Percentiles rank a stretch among this genome's conserved stretches.
phyloP scores from a whole-genome alignment of 2,113 vertebrate species.

The Amblyornis subalaris region DNA sequence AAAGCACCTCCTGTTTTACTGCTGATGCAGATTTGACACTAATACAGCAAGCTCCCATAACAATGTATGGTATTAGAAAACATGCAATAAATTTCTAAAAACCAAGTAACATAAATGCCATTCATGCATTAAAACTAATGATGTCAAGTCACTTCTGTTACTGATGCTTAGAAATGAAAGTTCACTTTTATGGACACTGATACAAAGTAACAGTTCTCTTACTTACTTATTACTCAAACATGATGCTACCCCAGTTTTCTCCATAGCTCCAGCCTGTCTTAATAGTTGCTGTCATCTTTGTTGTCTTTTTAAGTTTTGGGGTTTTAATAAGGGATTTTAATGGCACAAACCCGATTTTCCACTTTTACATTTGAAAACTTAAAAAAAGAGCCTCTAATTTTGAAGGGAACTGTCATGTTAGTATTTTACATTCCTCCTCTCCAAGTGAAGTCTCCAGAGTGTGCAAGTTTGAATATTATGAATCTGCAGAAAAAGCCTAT shows the following conservation, averaged over 20 bases:
- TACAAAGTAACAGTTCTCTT: not conserved
- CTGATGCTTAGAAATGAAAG: not conserved
- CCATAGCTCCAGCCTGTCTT: not conserved
- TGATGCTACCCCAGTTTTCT: not conserved
- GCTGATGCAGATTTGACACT: not conserved
- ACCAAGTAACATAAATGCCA: not conserved
- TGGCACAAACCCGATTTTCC: not conserved
- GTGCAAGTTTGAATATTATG: not conserved
- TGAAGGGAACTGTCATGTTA: not conserved
- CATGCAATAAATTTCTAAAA: not conserved
- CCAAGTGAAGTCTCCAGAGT: not conserved
- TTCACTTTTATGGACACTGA: not conserved
- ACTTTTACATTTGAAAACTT: not conserved
- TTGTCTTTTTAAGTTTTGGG: no score
- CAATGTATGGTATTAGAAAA: not conserved
- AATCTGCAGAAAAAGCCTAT: not conserved
- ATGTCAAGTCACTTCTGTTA: not conserved
- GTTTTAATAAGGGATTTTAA: not conserved
- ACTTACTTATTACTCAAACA: conserved; percentile 30
- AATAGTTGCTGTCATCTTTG: not conserved
- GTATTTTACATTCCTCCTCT: not conserved
- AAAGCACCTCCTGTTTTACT: not conserved
- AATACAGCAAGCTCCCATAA: not conserved
- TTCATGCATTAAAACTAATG: not conserved
- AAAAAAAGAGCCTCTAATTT: not conserved